phyloP scores from a whole-genome alignment of 2,888 invertebrate genomes.

The Drosophila mimetica region DNA sequence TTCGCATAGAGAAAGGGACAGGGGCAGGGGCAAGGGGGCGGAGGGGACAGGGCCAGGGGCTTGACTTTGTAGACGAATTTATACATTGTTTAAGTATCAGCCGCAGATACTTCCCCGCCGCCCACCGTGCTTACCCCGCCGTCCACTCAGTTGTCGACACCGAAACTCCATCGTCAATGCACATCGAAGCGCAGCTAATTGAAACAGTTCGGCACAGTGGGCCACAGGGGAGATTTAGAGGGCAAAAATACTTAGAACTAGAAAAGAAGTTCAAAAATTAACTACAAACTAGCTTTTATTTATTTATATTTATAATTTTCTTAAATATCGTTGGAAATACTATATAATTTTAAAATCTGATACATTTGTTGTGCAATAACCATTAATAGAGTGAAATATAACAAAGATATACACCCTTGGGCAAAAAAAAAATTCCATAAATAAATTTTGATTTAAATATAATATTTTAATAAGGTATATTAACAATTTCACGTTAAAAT shows the following conservation, averaged over 20 bases:
- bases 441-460: too few relatives aligned
- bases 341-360: too few relatives aligned
- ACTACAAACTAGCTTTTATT: too few relatives aligned
- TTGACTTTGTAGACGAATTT: slow-evolving; percentile 70
- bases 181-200: slow-evolving; percentile 80
- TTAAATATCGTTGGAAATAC: too few relatives aligned
- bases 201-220: slow-evolving; percentile 72
- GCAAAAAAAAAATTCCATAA: too few relatives aligned
- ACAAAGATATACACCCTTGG: too few relatives aligned
- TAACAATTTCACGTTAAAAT: too few relatives aligned
- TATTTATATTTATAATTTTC: too few relatives aligned
- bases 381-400: too few relatives aligned
- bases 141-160: slow-evolving; percentile 60
- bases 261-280: too few relatives aligned
- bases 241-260: background rate
- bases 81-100: slow-evolving; percentile 76
- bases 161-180: slow-evolving; percentile 66
- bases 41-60: background rate
- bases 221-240: background rate
- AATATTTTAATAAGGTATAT: too few relatives aligned
- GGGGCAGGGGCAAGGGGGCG: background rate
- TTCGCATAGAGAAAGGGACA: background rate
- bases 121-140: slow-evolving; percentile 11
- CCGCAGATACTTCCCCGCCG: slow-evolving; percentile 56
- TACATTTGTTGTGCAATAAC: too few relatives aligned